These are phyloP conservation scores for Naja naja DNA, from an alignment of 2,113 vertebrate genomes.

Conservation along the genomic window DNA sequence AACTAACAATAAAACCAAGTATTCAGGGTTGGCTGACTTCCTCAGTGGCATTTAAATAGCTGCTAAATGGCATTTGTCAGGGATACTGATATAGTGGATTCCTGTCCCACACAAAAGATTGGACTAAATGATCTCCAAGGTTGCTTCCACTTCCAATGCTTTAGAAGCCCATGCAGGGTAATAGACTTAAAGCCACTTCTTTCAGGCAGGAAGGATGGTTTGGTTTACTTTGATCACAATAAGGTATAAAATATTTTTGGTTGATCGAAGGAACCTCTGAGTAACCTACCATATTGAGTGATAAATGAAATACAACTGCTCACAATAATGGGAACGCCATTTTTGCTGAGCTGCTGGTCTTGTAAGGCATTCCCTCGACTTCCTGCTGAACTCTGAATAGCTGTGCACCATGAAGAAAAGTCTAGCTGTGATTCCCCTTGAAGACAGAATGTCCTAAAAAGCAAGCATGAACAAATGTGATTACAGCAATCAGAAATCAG, in stretches of 20 bases:
- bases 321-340: conserved; percentile 94
- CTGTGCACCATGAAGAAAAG: conserved; percentile 81
- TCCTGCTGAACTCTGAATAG: conserved; percentile 86
- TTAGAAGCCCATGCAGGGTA: background rate
- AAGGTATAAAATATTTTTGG: background rate
- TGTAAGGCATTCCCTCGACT: conserved; percentile 84
- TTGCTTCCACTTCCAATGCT: background rate
- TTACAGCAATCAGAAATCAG: background rate
- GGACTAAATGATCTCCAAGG: background rate
- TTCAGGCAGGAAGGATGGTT: background rate
- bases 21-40: background rate
- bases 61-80: background rate
- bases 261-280: rapidly evolving
- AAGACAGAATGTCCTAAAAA: conserved; percentile 88
- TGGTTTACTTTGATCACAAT: background rate
- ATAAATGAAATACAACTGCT: conserved; percentile 97
- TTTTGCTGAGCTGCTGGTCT: conserved; percentile 93
- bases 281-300: conserved; percentile 88
- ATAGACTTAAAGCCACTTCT: background rate
- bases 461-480: conserved; percentile 44
- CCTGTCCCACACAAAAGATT: background rate
- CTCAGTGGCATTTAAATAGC: background rate
- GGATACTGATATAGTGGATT: background rate
- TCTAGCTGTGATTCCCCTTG: conserved; percentile 83
- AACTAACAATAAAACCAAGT: background rate